A percentile compares a stretch with the other conserved stretches of the same genome.
Conservation (phyloP, 2,797 vertebrate species). For the Schizothorax lantsangensis region DNA sequence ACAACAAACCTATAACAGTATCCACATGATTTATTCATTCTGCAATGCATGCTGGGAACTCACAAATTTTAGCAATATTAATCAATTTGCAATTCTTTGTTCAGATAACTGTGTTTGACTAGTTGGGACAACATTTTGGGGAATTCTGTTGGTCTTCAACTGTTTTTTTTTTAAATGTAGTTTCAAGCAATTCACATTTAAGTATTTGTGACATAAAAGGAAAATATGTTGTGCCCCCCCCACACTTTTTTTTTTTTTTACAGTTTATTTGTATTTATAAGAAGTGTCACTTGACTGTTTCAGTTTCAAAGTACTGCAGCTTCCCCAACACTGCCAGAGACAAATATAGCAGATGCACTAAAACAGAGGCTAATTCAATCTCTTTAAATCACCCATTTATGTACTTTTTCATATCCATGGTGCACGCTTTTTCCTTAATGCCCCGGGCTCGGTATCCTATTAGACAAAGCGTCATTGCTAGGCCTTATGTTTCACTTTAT, state of each 20-base stretch:
- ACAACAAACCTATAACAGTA: neutral
- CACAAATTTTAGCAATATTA: neutral
- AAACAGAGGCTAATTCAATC: neutral
- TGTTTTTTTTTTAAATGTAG: neutral
- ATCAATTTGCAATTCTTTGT: neutral
- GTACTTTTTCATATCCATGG: slow-evolving; percentile 60
- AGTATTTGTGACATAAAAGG: neutral
- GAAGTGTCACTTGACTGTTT: neutral
- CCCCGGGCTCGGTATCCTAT: slow-evolving; percentile 74
- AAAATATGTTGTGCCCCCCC: neutral
- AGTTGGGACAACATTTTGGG: neutral
- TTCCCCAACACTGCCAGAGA: neutral
- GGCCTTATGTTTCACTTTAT: slow-evolving; percentile 80
- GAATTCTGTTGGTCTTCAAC: neutral
- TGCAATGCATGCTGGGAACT: neutral
- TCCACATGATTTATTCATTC: neutral
- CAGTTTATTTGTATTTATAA: neutral
- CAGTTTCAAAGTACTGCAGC: neutral
- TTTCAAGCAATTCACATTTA: neutral
- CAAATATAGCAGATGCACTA: neutral
- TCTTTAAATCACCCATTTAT: slow-evolving; percentile 48
- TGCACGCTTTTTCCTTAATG: slow-evolving; percentile 38
- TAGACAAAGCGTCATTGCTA: slow-evolving; percentile 72
- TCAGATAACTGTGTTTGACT: neutral
- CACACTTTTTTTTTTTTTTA: neutral